Evolutionary conservation across 30 jellyfish, hydroid and myxozoan genomes (phyloP).

Genomic region (Sanderia malayensis): DNA sequence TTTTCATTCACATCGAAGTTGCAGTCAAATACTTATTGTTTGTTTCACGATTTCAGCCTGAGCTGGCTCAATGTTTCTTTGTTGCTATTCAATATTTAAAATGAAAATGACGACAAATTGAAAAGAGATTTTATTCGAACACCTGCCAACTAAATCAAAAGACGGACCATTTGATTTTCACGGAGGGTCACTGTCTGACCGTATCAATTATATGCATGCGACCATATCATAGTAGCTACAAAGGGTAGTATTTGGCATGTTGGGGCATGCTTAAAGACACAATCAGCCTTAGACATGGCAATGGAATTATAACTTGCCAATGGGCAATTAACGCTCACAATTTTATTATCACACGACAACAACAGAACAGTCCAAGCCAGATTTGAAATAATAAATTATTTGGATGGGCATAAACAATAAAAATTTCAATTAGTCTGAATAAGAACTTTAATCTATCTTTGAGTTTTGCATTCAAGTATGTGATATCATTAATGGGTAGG

Average conservation of each 20-base stretch:
- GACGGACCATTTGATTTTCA: constrained; percentile 31
- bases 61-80: constrained; percentile 3
- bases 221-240: background rate
- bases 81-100: constrained; percentile 11
- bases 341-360: background rate
- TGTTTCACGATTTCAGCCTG: background rate
- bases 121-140: constrained; percentile 39
- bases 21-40: constrained; percentile 20
- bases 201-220: background rate
- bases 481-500: too few species aligned
- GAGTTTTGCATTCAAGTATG: too few species aligned
- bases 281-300: background rate
- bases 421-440: too few species aligned
- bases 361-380: too few species aligned
- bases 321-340: background rate
- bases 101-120: constrained; percentile 9
- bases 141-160: constrained; percentile 43
- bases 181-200: constrained; percentile 11
- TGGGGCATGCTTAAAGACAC: background rate
- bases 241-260: background rate
- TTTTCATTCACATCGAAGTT: background rate
- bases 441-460: too few species aligned
- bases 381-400: too few species aligned
- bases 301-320: background rate
- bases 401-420: too few species aligned